Evolutionary conservation across 2,113 vertebrate genomes (phyloP), one percentile per base, ranked within the genome.

Genomic region (Martes martes): DNA sequence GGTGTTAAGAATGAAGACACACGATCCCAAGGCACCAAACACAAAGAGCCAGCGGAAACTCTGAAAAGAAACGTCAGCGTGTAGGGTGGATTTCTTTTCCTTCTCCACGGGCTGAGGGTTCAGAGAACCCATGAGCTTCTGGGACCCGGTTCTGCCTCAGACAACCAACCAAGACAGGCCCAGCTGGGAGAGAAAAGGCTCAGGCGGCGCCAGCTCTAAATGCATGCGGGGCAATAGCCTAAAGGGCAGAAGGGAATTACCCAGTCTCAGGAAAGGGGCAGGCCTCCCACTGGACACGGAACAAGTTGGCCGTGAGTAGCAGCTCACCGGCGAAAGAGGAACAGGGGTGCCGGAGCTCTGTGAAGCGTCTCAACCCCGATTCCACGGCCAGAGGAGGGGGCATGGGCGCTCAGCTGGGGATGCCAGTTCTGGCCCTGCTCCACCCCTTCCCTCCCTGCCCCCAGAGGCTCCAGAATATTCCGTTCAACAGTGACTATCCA

Each of bases 181-280:
- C 36, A 2, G 76, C 87, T 71, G 69, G 89, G 55, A 94, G 88
- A 87, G 69, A 14, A 89, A 2, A 31, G 63, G 55, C 10, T 42
- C n/a, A 3, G 6, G 86, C 73, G 91, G 90, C 26, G 11, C 71
- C 24, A 2, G 39, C 55, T 95, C 23, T 74, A 98, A 80, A 83
- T 26, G 55, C 2, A 23, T 82, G n/a, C 55, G 1, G 6, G 50
- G 13, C 67, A 93, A 83, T 33, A 26, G 85, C 7, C 52, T 45
- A 96, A 93, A 95, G 1, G 63, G 97, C 96, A 28, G 83, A 31
- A 92, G 9, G 52, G 88, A 97, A 96, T 61, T 89, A 47, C 6
- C 0, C 5, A 11, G 18, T 69, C 82, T 96, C 83, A 90, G 91
- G 74, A 45, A 65, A 0, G 19, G 39, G 61, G 23, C 82, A 47